Evolutionary conservation across 2,113 vertebrate species (phyloP).

Genomic region (Hypomesus transpacificus): DNA sequence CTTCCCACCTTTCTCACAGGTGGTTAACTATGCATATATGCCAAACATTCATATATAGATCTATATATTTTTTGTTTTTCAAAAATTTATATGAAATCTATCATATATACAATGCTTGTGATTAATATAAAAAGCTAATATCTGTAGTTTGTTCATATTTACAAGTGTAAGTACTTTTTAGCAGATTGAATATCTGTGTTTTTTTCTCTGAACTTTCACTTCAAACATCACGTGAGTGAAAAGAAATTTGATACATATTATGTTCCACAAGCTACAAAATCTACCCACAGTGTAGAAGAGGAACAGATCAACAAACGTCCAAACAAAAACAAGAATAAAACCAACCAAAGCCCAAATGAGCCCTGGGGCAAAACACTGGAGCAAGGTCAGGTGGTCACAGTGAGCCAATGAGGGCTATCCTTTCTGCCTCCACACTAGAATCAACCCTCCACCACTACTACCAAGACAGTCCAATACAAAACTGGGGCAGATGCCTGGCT

Average conservation of each 20-base stretch:
- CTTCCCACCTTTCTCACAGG: slow-evolving; percentile 75
- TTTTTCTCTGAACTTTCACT: slow-evolving; percentile 54
- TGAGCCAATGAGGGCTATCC: slow-evolving; percentile 71
- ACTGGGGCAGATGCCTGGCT: slow-evolving; percentile 20
- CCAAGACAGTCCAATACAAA: slow-evolving; percentile 13
- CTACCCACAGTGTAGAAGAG: slow-evolving; percentile 65
- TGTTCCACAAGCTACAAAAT: slow-evolving; percentile 78
- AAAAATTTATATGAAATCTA: slow-evolving; percentile 83
- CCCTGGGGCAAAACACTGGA: slow-evolving; percentile 42
- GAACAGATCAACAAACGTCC: slow-evolving; percentile 39
- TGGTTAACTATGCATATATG: slow-evolving; percentile 83
- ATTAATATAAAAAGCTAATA: slow-evolving; percentile 71
- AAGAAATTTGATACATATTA: slow-evolving; percentile 56
- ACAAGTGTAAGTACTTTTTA: slow-evolving; percentile 67
- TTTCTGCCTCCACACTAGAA: slow-evolving; percentile 50
- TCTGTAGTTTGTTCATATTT: slow-evolving; percentile 69
- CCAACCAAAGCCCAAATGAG: slow-evolving; percentile 51
- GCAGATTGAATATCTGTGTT: slow-evolving; percentile 55
- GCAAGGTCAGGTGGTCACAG: slow-evolving; percentile 56
- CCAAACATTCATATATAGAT: slow-evolving; percentile 83
- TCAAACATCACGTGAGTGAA: slow-evolving; percentile 67
- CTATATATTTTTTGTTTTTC: slow-evolving; percentile 73
- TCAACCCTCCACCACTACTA: slow-evolving; percentile 32
- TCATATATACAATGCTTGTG: slow-evolving; percentile 78
- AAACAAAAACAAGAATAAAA: slow-evolving; percentile 24